These are phyloP conservation scores for Tarsius wallacei DNA, from an alignment of 2,797 vertebrate species.

Conservation along the genomic window DNA sequence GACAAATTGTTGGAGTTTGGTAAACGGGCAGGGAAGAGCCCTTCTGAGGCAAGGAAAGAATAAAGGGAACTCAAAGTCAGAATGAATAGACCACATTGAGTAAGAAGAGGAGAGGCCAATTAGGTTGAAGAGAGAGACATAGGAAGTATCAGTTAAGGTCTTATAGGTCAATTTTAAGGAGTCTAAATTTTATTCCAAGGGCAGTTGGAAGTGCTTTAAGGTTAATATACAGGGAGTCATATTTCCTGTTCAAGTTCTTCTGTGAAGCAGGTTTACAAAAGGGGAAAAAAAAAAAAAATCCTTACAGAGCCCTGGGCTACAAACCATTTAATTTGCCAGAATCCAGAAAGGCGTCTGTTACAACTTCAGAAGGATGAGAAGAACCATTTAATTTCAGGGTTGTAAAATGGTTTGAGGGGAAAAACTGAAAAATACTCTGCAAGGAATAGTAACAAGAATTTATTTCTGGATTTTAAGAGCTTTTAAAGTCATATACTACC, in stretches of 20 bases:
- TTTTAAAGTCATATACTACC: background rate
- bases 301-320: background rate
- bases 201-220: background rate
- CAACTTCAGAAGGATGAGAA: conserved; percentile 40
- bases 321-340: conserved; percentile 50
- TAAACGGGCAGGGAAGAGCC: background rate
- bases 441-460: background rate
- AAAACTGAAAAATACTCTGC: conserved; percentile 50
- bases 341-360: conserved; percentile 56
- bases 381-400: conserved; percentile 43
- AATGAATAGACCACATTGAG: background rate
- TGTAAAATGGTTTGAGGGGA: conserved; percentile 38
- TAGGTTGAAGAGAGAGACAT: background rate
- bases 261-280: conserved; percentile 44
- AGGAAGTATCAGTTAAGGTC: background rate
- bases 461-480: background rate
- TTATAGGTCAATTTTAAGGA: background rate
- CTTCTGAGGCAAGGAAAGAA: background rate
- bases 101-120: background rate
- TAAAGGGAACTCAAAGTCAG: background rate
- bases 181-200: conserved; percentile 16
- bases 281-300: background rate
- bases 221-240: conserved; percentile 4
- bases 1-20: background rate
- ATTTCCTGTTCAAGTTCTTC: conserved; percentile 28